A percentile compares a stretch with the other conserved stretches of the same genome.
Conservation (phyloP, 2,797 vertebrate genomes). For the Halcyon chelicuti region DNA sequence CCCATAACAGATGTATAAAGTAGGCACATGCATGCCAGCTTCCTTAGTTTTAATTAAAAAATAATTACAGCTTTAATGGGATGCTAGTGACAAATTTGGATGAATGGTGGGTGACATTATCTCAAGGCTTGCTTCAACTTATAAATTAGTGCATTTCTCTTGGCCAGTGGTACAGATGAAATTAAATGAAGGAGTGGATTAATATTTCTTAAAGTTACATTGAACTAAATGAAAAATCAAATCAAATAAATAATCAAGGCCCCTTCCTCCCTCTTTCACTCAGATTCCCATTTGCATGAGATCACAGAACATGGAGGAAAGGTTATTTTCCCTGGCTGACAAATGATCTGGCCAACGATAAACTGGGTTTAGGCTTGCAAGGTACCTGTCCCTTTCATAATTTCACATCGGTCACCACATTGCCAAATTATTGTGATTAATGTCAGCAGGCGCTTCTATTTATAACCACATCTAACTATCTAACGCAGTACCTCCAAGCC, state of each 20-base stretch:
- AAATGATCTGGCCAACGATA: neutral
- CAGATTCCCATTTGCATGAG: neutral
- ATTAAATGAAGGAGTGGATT: constrained; percentile 73
- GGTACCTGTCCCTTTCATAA: neutral
- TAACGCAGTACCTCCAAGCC: neutral
- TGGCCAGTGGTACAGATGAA: constrained; percentile 74
- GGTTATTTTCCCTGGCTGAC: neutral
- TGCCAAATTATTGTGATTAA: constrained; percentile 23
- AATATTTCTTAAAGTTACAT: constrained; percentile 71
- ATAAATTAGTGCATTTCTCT: constrained; percentile 78
- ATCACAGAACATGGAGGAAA: neutral
- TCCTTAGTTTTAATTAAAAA: constrained; percentile 89
- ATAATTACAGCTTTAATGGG: constrained; percentile 86
- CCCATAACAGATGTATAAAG: constrained; percentile 87
- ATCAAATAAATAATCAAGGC: neutral
- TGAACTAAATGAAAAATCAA: constrained; percentile 61
- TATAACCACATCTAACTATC: constrained; percentile 15
- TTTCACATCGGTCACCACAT: neutral
- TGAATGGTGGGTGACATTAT: constrained; percentile 86
- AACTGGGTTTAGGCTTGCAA: neutral
- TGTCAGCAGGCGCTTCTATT: constrained; percentile 34
- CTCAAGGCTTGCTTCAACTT: constrained; percentile 79
- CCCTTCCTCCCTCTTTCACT: neutral
- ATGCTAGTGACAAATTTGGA: constrained; percentile 85
- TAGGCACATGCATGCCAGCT: constrained; percentile 83